A percentile compares a stretch with the other conserved stretches of the same genome.
These are phyloP conservation scores for Spodoptera exigua DNA, from an alignment of 2,888 invertebrate genomes.

Conservation along the genomic window DNA sequence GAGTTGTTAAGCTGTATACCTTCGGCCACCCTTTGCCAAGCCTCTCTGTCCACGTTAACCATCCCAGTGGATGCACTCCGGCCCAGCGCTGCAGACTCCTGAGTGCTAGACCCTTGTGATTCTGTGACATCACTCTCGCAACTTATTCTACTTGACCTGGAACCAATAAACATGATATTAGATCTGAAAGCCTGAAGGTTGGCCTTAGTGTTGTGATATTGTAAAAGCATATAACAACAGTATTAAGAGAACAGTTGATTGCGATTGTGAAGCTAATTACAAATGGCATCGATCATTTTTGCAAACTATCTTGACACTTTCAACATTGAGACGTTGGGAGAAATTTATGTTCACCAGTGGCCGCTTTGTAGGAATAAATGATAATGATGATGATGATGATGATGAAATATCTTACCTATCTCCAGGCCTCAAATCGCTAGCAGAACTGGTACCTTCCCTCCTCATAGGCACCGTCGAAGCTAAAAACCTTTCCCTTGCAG, in stretches of 20 bases:
- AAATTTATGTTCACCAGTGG: too few species aligned
- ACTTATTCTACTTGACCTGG: constrained; percentile 90
- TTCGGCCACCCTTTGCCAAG: constrained; percentile 89
- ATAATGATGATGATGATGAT: too few species aligned
- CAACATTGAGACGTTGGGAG: too few species aligned
- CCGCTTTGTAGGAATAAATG: too few species aligned
- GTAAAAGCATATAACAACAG: too few species aligned
- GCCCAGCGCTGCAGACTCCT: constrained; percentile 85
- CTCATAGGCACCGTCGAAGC: constrained; percentile 84
- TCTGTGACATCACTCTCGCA: constrained; percentile 90
- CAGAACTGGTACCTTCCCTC: constrained; percentile 83
- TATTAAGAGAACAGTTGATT: too few species aligned
- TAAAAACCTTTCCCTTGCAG: constrained; percentile 93
- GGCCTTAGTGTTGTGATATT: too few species aligned
- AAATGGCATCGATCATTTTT: too few species aligned
- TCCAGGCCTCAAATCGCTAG: constrained; percentile 81
- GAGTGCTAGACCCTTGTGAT: constrained; percentile 68
- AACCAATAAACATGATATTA: too few species aligned
- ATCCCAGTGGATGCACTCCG: constrained; percentile 94
- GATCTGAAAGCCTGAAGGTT: too few species aligned
- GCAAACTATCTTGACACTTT: too few species aligned
- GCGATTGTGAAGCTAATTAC: too few species aligned
- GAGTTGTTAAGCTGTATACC: constrained; percentile 65
- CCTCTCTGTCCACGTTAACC: constrained; percentile 91
- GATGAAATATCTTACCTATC: constrained; percentile 71